Evolutionary conservation across 2,113 vertebrate species (phyloP).

Genomic region (Notiomystis cincta): DNA sequence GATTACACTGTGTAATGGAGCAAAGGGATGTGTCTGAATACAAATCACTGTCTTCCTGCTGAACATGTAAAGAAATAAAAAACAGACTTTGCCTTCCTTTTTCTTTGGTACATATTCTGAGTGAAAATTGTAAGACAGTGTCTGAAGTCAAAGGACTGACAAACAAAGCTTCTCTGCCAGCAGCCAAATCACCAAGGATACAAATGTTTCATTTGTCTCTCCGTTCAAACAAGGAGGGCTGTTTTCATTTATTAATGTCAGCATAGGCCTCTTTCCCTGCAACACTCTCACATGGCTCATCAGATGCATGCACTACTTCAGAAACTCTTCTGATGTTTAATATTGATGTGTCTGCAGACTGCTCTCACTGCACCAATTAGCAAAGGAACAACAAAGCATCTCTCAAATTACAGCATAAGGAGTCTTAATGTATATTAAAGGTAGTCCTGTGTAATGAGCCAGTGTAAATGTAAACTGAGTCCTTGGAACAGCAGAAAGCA

Average conservation of each 20-base stretch:
- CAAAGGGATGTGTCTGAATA: conserved; percentile 12
- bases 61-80: conserved; percentile 15
- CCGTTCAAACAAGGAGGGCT: background rate
- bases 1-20: background rate
- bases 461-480: background rate
- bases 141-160: conserved; percentile 18
- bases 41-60: conserved; percentile 23
- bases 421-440: background rate
- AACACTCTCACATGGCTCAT: background rate
- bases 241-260: conserved; percentile 1
- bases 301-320: background rate
- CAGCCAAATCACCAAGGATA: background rate
- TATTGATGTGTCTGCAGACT: background rate
- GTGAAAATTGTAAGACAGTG: background rate
- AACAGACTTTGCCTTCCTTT: background rate
- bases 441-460: background rate
- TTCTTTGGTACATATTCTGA: background rate
- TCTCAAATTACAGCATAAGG: background rate
- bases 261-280: background rate
- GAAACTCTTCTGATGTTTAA: conserved; percentile 22
- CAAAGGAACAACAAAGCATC: background rate
- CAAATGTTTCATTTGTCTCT: background rate
- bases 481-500: background rate
- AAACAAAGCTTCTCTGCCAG: conserved; percentile 16
- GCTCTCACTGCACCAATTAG: background rate